Evolutionary conservation across 2,888 invertebrate genomes (phyloP), one percentile per base, ranked within the genome.

Genomic region (Stenichneumon culpator): DNA sequence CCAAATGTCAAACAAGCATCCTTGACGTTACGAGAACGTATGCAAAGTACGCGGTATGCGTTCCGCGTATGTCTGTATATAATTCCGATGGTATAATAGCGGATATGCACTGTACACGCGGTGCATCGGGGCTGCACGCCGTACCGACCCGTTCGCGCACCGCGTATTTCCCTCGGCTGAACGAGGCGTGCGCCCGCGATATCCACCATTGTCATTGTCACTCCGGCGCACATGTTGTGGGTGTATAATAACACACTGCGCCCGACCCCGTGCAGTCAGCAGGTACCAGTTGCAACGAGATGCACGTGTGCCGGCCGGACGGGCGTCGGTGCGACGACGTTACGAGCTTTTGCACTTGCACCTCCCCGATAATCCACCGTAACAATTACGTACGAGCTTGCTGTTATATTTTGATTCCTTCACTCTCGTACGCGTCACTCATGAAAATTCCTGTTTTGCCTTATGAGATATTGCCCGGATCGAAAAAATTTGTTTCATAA

Each of bases 1-100:
- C 88, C 89, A 90, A 91, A 91, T 91, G 90, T 91, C 90, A 91
- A 90, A 86, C 84, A 86, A 83, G 81, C 80, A 73, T 83, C 82
- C 70, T 75, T 69, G 60, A 70, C 74, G 63, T 80, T 78, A 82
- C 83, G 82, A 84, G 69, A 83, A 83, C 81, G 75, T 83, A 72
- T 85, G 81, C 67, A 79, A 78, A 75, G 68, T 68, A 60, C 57
- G 36, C 44, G 44, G 44, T 16, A 14, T 47, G 44, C 44, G 14
- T 16, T 47, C 14, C 16, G 16, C n/a, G 14, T 69, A 79, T 65
- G 65, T 65, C 32, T 63, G 54, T 32, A 16, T 22, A 73, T 44
- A 28, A 11, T 25, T 44, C 14, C 70, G 47, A 67, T 44, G 70
- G 57, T 72, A 78, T 72, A 67, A 70, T 54, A 44, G 47, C 4